Conservation (phyloP, 2,888 invertebrate genomes). For the Netelia inedita region DNA sequence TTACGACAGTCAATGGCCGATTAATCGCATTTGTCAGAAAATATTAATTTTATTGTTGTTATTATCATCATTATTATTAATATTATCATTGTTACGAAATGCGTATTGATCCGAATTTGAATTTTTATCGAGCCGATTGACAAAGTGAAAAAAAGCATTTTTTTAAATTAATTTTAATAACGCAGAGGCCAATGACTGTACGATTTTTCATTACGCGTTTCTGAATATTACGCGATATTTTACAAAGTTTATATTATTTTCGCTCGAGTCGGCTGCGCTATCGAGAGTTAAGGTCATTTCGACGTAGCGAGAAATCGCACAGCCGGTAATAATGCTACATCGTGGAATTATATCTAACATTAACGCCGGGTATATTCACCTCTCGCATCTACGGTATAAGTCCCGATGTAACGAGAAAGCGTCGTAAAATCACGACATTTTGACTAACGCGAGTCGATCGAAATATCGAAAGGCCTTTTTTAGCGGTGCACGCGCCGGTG, state of each 20-base stretch:
- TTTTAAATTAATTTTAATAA: no score
- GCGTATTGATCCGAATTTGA: no score
- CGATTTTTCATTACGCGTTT: no score
- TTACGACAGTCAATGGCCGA: not conserved
- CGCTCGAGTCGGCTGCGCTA: slow-evolving; percentile 40
- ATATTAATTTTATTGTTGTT: no score
- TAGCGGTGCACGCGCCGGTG: slow-evolving; percentile 72
- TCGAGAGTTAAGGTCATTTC: slow-evolving; percentile 40
- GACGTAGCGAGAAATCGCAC: slow-evolving; percentile 29
- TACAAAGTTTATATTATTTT: slow-evolving; percentile 25
- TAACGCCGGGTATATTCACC: not conserved
- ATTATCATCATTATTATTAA: no score
- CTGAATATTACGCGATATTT: no score
- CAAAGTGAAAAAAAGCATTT: no score
- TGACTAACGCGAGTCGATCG: slow-evolving; percentile 75
- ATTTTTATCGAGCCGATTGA: no score
- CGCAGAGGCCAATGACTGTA: no score
- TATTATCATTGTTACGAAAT: no score
- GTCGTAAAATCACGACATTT: slow-evolving; percentile 66
- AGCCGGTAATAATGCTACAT: slow-evolving; percentile 31
- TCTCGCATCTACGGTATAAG: not conserved
- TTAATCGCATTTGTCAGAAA: not conserved
- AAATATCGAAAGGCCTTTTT: slow-evolving; percentile 72
- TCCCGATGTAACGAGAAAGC: slow-evolving; percentile 39
- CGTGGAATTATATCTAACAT: slow-evolving; percentile 26